These are phyloP conservation scores for Zootermopsis nevadensis DNA, from an alignment of 2,888 invertebrate genomes.

Conservation along the genomic window DNA sequence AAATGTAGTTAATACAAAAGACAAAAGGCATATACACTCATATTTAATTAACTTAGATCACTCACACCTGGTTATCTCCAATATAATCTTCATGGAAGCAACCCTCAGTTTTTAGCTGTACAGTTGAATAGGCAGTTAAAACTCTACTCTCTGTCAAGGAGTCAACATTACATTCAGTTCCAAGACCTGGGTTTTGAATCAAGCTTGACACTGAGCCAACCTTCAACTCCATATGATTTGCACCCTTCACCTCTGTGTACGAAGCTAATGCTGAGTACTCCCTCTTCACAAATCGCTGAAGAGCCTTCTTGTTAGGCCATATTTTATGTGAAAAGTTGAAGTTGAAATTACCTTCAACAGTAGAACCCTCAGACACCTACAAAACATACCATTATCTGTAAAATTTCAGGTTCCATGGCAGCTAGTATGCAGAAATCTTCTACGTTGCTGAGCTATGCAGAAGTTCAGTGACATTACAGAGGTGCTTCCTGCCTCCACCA, in stretches of 20 bases:
- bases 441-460: no score
- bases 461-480: no score
- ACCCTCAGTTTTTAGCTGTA: constrained; percentile 53
- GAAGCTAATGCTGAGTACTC: constrained; percentile 55
- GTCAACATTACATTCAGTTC: constrained; percentile 49
- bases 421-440: no score
- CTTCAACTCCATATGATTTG: constrained; percentile 54
- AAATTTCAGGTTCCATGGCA: no score
- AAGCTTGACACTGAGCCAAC: constrained; percentile 44
- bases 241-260: constrained; percentile 54
- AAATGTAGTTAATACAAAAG: no score
- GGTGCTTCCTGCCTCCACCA: no score
- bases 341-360: constrained; percentile 51
- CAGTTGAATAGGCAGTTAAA: constrained; percentile 50
- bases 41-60: neutral
- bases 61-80: constrained; percentile 53
- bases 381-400: no score
- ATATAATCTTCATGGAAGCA: constrained; percentile 54
- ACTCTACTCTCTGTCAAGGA: constrained; percentile 50
- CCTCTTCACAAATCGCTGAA: constrained; percentile 53
- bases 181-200: neutral
- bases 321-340: constrained; percentile 46
- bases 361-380: constrained; percentile 53
- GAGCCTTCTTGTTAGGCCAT: constrained; percentile 50
- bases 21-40: no score